Percentiles rank a stretch among this genome's conserved stretches.
Conservation (phyloP, 2,113 vertebrate genomes). For the Clinocottus analis region DNA sequence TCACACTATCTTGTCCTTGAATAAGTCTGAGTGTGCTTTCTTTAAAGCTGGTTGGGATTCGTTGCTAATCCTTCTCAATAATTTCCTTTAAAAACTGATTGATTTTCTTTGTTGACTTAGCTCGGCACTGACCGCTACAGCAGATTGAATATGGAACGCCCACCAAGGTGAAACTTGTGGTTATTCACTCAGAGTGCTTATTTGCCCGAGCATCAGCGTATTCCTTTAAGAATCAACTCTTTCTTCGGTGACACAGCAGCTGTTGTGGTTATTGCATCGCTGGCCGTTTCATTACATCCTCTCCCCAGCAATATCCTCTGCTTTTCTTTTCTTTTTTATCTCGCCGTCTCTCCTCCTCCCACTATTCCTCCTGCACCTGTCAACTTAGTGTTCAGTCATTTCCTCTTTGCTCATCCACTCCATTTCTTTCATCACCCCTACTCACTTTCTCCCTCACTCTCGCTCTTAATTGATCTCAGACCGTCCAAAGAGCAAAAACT, state of each 20-base stretch:
- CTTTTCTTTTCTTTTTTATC: conserved; percentile 43
- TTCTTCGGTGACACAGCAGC: conserved; percentile 42
- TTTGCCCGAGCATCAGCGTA: conserved; percentile 14
- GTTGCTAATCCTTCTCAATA: neutral
- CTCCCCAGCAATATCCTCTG: conserved; percentile 59
- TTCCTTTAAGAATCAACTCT: conserved; percentile 42
- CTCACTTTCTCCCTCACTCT: conserved; percentile 40
- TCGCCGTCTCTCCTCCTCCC: conserved; percentile 33
- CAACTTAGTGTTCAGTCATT: conserved; percentile 74
- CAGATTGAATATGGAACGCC: conserved; percentile 10
- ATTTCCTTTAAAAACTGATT: conserved; percentile 8
- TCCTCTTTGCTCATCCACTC: conserved; percentile 72
- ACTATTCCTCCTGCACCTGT: conserved; percentile 59
- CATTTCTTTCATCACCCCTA: conserved; percentile 53
- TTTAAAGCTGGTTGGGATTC: conserved; percentile 11
- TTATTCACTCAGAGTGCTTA: conserved; percentile 24
- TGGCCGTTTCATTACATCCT: conserved; percentile 65
- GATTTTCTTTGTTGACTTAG: conserved; percentile 13
- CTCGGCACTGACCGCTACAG: neutral
- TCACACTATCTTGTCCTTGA: conserved; percentile 15
- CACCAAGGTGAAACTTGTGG: conserved; percentile 4
- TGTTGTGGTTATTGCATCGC: conserved; percentile 44
- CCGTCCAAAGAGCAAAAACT: conserved; percentile 64
- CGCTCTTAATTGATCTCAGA: conserved; percentile 78
- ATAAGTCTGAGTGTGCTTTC: neutral